Evolutionary conservation across 2,888 invertebrate species (phyloP).

Genomic region (Zaprionus lineosus): DNA sequence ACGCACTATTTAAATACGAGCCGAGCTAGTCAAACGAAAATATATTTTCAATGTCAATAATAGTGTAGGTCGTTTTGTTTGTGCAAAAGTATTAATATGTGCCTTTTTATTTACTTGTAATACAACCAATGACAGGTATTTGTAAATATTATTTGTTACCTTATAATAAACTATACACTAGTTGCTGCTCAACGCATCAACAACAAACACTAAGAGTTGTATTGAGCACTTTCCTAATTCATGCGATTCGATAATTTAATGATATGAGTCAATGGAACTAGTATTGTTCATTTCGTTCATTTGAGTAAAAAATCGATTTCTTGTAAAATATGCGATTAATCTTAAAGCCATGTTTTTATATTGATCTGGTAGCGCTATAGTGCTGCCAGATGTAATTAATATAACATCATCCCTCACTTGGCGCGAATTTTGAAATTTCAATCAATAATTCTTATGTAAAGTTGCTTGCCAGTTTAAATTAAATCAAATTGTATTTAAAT

Average conservation of each 20-base stretch:
- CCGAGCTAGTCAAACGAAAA: slow-evolving; percentile 33
- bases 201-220: slow-evolving; percentile 21
- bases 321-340: not conserved
- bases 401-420: slow-evolving; percentile 8
- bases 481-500: too few species aligned
- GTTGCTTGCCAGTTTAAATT: too few species aligned
- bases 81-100: too few species aligned
- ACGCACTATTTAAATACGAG: slow-evolving; percentile 64
- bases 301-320: not conserved
- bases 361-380: slow-evolving; percentile 7
- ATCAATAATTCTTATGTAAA: too few species aligned
- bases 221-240: slow-evolving; percentile 19
- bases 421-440: not conserved
- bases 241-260: slow-evolving; percentile 2
- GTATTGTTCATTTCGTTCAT: not conserved
- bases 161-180: slow-evolving; percentile 43
- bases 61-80: too few species aligned
- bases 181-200: slow-evolving; percentile 27
- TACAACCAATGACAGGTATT: too few species aligned
- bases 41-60: slow-evolving; percentile 13
- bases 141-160: too few species aligned
- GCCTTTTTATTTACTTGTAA: too few species aligned
- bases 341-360: not conserved
- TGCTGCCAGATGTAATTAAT: slow-evolving; percentile 1
- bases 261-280: not conserved